Conservation (phyloP, 1,140 invertebrate species). For the Mactra quadrangularis region DNA sequence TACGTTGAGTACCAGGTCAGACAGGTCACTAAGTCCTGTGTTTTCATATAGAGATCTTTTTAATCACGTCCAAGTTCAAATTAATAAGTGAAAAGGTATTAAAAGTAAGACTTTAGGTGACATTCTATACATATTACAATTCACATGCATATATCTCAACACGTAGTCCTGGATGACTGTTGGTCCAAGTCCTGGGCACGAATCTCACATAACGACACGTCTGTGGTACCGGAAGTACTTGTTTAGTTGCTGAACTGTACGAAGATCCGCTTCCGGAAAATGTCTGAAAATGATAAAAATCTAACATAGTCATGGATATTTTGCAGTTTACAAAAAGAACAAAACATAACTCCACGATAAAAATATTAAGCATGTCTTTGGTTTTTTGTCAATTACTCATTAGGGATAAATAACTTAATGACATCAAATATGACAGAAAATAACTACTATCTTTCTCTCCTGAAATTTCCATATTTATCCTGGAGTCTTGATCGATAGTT, state of each 20-base stretch:
- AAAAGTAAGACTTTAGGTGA: too few species aligned
- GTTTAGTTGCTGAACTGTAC: slow-evolving; percentile 46
- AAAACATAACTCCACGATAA: background rate
- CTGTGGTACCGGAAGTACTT: slow-evolving; percentile 52
- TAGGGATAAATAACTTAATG: background rate
- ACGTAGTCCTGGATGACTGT: slow-evolving; percentile 64
- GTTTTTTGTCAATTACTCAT: background rate
- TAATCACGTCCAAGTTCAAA: too few species aligned
- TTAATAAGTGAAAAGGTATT: too few species aligned
- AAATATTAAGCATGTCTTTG: background rate
- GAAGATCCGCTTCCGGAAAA: slow-evolving; percentile 61
- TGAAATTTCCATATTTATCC: slow-evolving; percentile 3
- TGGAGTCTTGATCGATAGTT: too few species aligned
- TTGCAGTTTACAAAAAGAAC: too few species aligned
- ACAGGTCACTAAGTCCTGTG: too few species aligned
- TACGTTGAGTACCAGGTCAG: too few species aligned
- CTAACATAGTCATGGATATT: too few species aligned
- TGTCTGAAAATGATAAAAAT: slow-evolving; percentile 49
- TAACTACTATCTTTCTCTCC: slow-evolving; percentile 2
- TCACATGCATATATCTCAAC: slow-evolving; percentile 67
- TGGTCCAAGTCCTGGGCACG: slow-evolving; percentile 60
- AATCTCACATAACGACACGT: slow-evolving; percentile 64
- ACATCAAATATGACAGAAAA: background rate
- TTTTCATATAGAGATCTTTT: too few species aligned
- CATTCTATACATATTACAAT: too few species aligned